A percentile compares a stretch with the other conserved stretches of the same genome.
Conservation (phyloP, 2,888 invertebrate species). For the Euclidia mi region DNA sequence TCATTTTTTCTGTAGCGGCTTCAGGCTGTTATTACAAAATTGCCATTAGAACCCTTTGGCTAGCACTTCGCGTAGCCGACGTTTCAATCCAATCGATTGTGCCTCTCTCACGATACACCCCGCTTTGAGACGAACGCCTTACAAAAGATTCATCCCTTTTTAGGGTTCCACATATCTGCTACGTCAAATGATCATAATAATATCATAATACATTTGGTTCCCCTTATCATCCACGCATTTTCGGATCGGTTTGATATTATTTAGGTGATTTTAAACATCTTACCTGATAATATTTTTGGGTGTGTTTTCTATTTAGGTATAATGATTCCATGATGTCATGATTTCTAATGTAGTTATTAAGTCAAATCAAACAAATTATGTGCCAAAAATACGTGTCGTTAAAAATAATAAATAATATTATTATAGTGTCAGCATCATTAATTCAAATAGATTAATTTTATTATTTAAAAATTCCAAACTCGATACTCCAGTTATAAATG, state of each 20-base stretch:
- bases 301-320: too few species aligned
- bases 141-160: conserved; percentile 71
- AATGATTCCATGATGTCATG: too few species aligned
- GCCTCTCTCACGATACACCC: conserved; percentile 67
- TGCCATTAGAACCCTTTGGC: conserved; percentile 81
- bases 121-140: conserved; percentile 65
- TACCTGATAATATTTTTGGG: too few species aligned
- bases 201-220: conserved; percentile 16
- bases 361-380: too few species aligned
- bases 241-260: not conserved
- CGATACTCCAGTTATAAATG: too few species aligned
- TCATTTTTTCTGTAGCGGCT: conserved; percentile 78
- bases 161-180: conserved; percentile 56
- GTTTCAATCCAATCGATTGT: conserved; percentile 83
- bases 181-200: conserved; percentile 29
- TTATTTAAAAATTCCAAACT: too few species aligned
- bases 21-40: conserved; percentile 75
- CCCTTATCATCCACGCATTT: conserved; percentile 13
- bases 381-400: too few species aligned
- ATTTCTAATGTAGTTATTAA: too few species aligned
- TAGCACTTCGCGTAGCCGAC: conserved; percentile 69
- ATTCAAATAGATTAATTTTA: too few species aligned
- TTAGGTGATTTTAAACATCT: too few species aligned
- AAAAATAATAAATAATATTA: too few species aligned
- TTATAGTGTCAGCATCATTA: too few species aligned